Conservation (phyloP, 1,140 invertebrate genomes). For the Eurosta solidaginis region DNA sequence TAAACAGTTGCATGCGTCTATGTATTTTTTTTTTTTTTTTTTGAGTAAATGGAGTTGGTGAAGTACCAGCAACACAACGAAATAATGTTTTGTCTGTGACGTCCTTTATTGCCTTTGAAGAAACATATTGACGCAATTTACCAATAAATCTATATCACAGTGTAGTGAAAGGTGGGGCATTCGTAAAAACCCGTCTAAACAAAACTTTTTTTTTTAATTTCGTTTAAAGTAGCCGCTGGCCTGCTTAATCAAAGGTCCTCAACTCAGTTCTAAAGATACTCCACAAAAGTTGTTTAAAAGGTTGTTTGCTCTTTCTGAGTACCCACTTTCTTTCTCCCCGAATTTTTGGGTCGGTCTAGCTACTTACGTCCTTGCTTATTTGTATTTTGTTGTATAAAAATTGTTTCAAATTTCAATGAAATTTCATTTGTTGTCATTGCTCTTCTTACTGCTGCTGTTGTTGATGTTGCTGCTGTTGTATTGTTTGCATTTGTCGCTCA, state of each 20-base stretch:
- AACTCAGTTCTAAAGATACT: too few species aligned
- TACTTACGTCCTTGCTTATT: too few species aligned
- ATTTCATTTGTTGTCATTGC: background rate
- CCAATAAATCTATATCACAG: background rate
- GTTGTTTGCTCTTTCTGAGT: too few species aligned
- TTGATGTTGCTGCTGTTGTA: background rate
- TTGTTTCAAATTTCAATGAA: constrained; percentile 21
- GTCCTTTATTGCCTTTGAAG: background rate
- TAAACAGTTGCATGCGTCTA: background rate
- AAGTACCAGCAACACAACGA: background rate
- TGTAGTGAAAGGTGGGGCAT: background rate
- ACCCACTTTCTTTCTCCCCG: too few species aligned
- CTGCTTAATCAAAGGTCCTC: too few species aligned
- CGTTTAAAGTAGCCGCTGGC: too few species aligned
- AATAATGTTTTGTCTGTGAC: background rate
- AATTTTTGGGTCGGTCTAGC: too few species aligned
- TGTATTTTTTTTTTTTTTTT: background rate
- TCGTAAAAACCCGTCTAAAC: too few species aligned
- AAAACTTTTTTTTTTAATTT: too few species aligned
- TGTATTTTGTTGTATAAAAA: background rate
- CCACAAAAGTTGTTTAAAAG: too few species aligned
- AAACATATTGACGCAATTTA: constrained; percentile 9
- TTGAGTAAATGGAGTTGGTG: background rate
- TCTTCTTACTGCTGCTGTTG: background rate
- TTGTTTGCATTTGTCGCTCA: constrained; percentile 4